Conservation (phyloP, 1,140 invertebrate species). For the Xylocopa sonorina region DNA sequence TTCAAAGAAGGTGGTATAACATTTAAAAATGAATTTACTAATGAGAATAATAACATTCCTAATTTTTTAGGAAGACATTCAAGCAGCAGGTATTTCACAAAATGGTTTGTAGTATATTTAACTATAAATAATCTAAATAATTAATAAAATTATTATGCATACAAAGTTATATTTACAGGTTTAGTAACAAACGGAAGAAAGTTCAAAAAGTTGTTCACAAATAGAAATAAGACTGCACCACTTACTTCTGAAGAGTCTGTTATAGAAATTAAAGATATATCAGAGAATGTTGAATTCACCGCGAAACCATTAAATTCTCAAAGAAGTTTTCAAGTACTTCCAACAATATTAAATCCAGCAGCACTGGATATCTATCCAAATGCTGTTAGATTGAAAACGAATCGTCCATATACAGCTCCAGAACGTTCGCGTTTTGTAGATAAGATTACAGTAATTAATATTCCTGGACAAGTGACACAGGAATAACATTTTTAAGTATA, state of each 20-base stretch:
- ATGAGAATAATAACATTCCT: neutral
- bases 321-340: conserved; percentile 32
- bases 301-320: conserved; percentile 33
- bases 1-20: conserved; percentile 50
- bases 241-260: conserved; percentile 53
- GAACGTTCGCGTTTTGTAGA: conserved; percentile 46
- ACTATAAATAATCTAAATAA: neutral
- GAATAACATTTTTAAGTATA: conserved; percentile 46
- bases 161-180: conserved; percentile 38
- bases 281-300: conserved; percentile 31
- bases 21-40: neutral
- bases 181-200: conserved; percentile 7
- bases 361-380: conserved; percentile 35
- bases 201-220: conserved; percentile 58
- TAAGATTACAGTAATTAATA: conserved; percentile 57
- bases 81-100: conserved; percentile 16
- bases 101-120: conserved; percentile 56
- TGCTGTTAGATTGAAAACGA: conserved; percentile 16
- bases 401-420: conserved; percentile 70
- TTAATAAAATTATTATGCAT: conserved; percentile 5
- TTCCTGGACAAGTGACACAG: conserved; percentile 71
- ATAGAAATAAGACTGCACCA: conserved; percentile 71
- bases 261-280: conserved; percentile 49
- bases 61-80: conserved; percentile 52
- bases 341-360: conserved; percentile 58